These are phyloP conservation scores for Diaprepes abbreviatus DNA, from an alignment of 2,888 invertebrate genomes.

Conservation along the genomic window DNA sequence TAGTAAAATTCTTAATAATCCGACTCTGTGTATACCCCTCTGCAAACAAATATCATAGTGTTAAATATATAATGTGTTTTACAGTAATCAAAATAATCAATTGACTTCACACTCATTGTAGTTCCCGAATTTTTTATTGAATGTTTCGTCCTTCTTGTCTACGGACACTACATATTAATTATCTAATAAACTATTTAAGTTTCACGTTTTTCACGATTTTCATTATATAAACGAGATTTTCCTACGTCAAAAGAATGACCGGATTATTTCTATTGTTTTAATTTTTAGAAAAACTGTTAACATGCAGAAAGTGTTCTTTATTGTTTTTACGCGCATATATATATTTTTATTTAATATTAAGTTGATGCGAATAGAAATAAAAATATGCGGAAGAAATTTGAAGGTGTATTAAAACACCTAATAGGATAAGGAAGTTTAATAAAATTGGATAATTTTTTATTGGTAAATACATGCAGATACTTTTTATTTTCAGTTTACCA, in stretches of 20 bases:
- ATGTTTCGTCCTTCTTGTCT: slow-evolving; percentile 10
- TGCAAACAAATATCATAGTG: background rate
- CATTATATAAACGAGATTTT: background rate
- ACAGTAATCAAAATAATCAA: slow-evolving; percentile 11
- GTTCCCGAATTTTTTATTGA: slow-evolving; percentile 22
- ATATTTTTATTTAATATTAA: background rate
- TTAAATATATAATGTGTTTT: slow-evolving; percentile 26
- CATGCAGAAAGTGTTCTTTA: background rate
- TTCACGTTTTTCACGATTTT: background rate
- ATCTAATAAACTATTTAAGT: slow-evolving; percentile 11
- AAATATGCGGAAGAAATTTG: slow-evolving; percentile 3
- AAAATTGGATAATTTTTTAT: background rate
- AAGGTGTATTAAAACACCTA: background rate
- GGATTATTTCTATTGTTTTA: background rate
- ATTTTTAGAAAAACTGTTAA: background rate
- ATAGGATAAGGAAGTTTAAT: slow-evolving; percentile 3
- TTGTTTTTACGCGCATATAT: background rate
- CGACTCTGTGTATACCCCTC: background rate
- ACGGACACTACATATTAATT: slow-evolving; percentile 9
- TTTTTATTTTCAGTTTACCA: background rate
- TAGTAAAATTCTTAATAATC: too few species aligned
- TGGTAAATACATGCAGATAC: slow-evolving; percentile 6
- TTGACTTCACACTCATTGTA: slow-evolving; percentile 28
- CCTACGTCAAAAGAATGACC: background rate
- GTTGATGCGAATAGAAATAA: background rate